Conservation (phyloP, 2,888 invertebrate species). For the Eubasilissa splendida region DNA sequence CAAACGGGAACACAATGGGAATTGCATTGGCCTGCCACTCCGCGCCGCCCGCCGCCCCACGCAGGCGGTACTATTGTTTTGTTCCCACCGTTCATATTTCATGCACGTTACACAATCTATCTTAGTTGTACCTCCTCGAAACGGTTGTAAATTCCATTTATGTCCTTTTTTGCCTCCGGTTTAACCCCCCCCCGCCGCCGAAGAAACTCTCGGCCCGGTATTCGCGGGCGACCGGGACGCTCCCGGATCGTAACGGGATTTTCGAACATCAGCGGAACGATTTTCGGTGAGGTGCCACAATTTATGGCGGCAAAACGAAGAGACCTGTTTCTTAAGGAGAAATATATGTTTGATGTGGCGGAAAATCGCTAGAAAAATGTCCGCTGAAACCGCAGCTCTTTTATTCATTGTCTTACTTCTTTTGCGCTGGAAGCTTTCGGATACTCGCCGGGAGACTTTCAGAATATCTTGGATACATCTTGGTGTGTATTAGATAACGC, state of each 20-base stretch:
- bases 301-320: constrained; percentile 54
- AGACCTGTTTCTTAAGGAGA: constrained; percentile 46
- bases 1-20: constrained; percentile 28
- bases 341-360: constrained; percentile 42
- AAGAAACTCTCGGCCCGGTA: constrained; percentile 16
- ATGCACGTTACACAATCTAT: constrained; percentile 57
- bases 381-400: constrained; percentile 18
- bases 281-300: constrained; percentile 56
- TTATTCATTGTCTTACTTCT: constrained; percentile 30
- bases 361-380: constrained; percentile 37
- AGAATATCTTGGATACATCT: too few relatives aligned
- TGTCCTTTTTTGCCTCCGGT: constrained; percentile 53
- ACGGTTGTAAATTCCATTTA: constrained; percentile 58
- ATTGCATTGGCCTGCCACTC: constrained; percentile 36
- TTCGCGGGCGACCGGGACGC: constrained; percentile 32
- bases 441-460: too few relatives aligned
- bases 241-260: constrained; percentile 48
- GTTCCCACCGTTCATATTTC: constrained; percentile 54
- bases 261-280: constrained; percentile 52
- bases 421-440: background rate
- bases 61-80: constrained; percentile 47
- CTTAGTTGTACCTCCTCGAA: constrained; percentile 56
- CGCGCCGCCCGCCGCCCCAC: constrained; percentile 23
- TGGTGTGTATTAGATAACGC: too few relatives aligned
- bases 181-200: constrained; percentile 28